Percentiles rank a stretch among this genome's conserved stretches.
Conservation (phyloP, 2,113 vertebrate genomes). For the Sylvilagus bachmani region DNA sequence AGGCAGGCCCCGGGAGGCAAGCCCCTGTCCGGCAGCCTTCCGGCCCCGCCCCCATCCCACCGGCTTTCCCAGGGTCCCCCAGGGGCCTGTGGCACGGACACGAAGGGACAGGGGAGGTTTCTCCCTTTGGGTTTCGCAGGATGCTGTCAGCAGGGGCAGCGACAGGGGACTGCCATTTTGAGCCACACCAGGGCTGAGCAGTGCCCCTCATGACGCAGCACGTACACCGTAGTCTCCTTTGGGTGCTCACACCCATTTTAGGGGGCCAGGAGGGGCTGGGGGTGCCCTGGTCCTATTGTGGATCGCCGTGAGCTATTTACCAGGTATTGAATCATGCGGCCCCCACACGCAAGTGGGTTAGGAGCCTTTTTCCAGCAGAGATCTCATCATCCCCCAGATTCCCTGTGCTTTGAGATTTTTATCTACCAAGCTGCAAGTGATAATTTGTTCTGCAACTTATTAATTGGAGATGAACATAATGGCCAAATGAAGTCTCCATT, state of each 20-base stretch:
- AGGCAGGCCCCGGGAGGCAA: not conserved
- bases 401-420: slow-evolving; percentile 28
- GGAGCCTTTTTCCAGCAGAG: not conserved
- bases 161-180: not conserved
- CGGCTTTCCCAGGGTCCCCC: too few species aligned
- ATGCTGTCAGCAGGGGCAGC: not conserved
- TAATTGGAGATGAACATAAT: slow-evolving; percentile 68
- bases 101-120: not conserved
- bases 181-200: not conserved
- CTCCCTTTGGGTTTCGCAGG: not conserved
- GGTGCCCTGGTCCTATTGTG: too few species aligned
- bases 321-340: slow-evolving; percentile 23
- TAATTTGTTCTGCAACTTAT: slow-evolving; percentile 70
- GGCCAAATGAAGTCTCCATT: slow-evolving; percentile 67
- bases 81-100: not conserved
- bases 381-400: not conserved
- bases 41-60: too few species aligned
- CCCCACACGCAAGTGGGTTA: not conserved
- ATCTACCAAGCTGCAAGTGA: slow-evolving; percentile 25
- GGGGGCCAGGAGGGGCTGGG: not conserved
- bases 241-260: not conserved
- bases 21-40: too few species aligned
- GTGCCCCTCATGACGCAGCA: not conserved
- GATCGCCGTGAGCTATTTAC: not conserved
- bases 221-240: not conserved